These are phyloP conservation scores for Pteromalus puparum DNA, from an alignment of 1,140 invertebrate genomes.

Conservation along the genomic window DNA sequence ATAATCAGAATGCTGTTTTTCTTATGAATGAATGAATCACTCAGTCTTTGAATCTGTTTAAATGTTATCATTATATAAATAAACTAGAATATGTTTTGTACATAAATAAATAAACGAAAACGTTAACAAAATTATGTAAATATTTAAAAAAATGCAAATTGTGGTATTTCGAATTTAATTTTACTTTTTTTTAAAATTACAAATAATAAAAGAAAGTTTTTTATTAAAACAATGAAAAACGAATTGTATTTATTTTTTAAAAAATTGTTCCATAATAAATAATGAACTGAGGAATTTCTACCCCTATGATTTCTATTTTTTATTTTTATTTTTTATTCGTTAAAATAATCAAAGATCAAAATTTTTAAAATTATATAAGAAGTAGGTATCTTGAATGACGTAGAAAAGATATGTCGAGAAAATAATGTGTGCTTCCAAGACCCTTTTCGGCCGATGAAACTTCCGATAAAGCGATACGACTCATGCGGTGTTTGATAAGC, in stretches of 20 bases:
- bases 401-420: background rate
- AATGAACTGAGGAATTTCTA: too few relatives aligned
- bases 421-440: background rate
- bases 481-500: background rate
- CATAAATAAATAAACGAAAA: background rate
- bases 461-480: background rate
- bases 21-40: background rate
- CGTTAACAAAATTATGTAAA: background rate
- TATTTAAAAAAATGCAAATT: background rate
- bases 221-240: background rate
- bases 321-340: too few relatives aligned
- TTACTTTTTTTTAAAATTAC: background rate
- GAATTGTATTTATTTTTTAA: background rate
- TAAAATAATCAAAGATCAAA: too few relatives aligned
- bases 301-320: too few relatives aligned
- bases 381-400: too few relatives aligned
- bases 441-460: background rate
- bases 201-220: background rate
- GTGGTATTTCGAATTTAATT: background rate
- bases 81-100: background rate
- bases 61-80: constrained; percentile 1
- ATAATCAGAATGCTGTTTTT: background rate
- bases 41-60: background rate
- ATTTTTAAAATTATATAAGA: too few relatives aligned
- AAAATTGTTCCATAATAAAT: too few relatives aligned